Evolutionary conservation across 2,797 vertebrate species (phyloP), one percentile per base, ranked within the genome.

Genomic region (Sitta carolinensis): DNA sequence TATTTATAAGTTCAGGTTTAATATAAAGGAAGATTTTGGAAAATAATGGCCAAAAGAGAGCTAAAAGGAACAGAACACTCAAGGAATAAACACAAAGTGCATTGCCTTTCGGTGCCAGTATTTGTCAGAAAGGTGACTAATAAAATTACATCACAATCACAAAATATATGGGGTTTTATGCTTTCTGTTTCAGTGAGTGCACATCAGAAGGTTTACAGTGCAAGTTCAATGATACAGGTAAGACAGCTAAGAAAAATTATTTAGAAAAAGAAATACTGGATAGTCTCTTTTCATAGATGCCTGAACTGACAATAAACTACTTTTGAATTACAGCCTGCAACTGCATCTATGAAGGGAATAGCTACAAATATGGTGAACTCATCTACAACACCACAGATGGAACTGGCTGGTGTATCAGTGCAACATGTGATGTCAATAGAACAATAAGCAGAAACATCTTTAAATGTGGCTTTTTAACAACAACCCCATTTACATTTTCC

Each of bases 341-440:
- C 10, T 98, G 98, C 81, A 43, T 68, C 77, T 98, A 98, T 19
- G 97, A 97, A 89, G 96, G 27, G 30, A 93, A 52, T 4, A 96
- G 18, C 26, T 98, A 97, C 47, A 47, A 74, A 70, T 96, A 96
- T 5, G 69, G 83, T 27, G 97, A 98, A 5, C 63, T 97, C 36
- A 96, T 98, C 95, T 98, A 98, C 94, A 98, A 93, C 59, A 98
- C 97, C 8, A 97, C 98, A 0, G 98, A 98, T 18, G 98, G 97
- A 66, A 95, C 95, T 4, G 98, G 98, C 4, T 98, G 96, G 93
- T 98, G 98, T 81, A 23, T 98, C 30, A 85, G 61, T 8, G 98
- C 98, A 74, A 76, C 54, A 20, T 98, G 98, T 0, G 95, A 93
- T 7, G 32, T 90, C 27, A 97, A 98, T 1, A 96, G 97, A 13